Evolutionary conservation across 64 coral and sea anemone genomes (phyloP).

Genomic region (Hydrozoanthus tunicans): DNA sequence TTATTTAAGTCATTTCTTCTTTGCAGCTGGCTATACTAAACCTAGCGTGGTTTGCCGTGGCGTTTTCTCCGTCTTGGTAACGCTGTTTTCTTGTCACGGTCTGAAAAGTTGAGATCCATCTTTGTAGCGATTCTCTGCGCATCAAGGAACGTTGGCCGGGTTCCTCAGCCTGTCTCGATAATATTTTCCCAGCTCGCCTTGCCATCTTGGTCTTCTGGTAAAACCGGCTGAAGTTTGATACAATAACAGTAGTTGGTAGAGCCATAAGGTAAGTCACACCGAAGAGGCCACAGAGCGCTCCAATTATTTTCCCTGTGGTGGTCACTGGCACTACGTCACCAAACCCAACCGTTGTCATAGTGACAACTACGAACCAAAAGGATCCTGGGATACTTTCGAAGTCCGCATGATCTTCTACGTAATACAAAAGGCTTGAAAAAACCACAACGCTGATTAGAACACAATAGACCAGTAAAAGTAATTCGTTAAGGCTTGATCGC

Average conservation of each 20-base stretch:
- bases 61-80: background rate
- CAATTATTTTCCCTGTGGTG: constrained; percentile 72
- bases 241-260: constrained; percentile 79
- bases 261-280: constrained; percentile 80
- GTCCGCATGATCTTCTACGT: constrained; percentile 51
- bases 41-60: background rate
- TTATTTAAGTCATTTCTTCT: constrained; percentile 20
- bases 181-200: background rate
- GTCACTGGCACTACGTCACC: constrained; percentile 80
- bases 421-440: constrained; percentile 88
- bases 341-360: constrained; percentile 98
- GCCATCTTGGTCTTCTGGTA: constrained; percentile 60
- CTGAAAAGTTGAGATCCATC: constrained; percentile 50
- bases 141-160: constrained; percentile 18
- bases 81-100: constrained; percentile 25
- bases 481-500: constrained; percentile 62
- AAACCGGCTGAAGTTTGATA: constrained; percentile 80
- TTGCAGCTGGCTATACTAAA: background rate
- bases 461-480: constrained; percentile 69
- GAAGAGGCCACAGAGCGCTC: constrained; percentile 79
- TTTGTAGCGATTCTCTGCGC: constrained; percentile 47
- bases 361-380: constrained; percentile 94
- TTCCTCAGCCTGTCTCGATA: background rate
- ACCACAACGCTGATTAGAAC: constrained; percentile 74
- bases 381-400: constrained; percentile 91